Base-by-base conservation (phyloP, 2,888 invertebrate species). In the Geotrupes spiniger region DNA sequence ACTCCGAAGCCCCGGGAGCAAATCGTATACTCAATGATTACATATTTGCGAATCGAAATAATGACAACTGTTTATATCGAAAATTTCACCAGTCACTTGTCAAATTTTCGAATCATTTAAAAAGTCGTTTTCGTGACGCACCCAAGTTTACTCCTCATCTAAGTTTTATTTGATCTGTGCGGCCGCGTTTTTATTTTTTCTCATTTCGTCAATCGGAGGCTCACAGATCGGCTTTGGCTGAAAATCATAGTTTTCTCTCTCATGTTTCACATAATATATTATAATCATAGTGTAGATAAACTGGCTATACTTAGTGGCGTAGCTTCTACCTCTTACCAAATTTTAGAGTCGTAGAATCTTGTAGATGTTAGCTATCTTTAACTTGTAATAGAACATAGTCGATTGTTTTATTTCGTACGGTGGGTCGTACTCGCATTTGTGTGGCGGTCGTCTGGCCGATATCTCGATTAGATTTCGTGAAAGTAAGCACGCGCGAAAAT, bases 181-280 rank as follows among this genome's bases (percentile, higher is more conserved):
- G 38, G 37, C 42, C 25, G 6, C 21, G 21, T 21, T 21, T 21
- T 21, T n/a, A n/a, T n/a, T n/a, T n/a, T n/a, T n/a, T n/a, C n/a
- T 21, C 21, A 21, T 21, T 21, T 21, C 4, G 3, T 21, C 6
- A 21, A 6, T 36, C 26, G 28, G 16, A 40, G 28, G 41, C 29
- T 47, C 56, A 57, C 58, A 59, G 57, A 61, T 56, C 57, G 47
- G 61, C 59, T 62, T 48, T 62, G 60, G 60, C 60, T 63, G 60
- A 54, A 50, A 46, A 47, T 46, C 16, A 41, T 54, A 49, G 46
- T 46, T 45, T 39, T 47, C 31, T 50, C 16, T 48, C 38, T 17
- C 37, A 37, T 21, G 6, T 21, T 21, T 21, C 21, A n/a, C n/a
- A 21, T 21, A 4, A 21, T 6, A 4, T 21, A 21, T 21, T 21